Evolutionary conservation across 2,113 vertebrate genomes (phyloP), one percentile per base, ranked within the genome.

Genomic region (Peromyscus polionotus): DNA sequence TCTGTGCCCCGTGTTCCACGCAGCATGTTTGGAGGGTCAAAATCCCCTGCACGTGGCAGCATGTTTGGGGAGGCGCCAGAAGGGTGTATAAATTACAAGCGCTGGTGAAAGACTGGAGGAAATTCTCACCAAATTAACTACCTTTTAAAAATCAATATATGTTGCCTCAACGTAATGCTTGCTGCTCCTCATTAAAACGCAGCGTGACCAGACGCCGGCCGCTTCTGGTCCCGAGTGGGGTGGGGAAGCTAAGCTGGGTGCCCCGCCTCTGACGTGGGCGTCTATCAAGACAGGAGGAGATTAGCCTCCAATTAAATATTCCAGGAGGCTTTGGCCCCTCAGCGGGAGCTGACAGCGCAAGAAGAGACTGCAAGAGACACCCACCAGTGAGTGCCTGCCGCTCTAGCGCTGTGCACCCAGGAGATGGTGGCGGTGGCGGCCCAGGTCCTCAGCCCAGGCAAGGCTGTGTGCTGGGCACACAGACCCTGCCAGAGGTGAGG

Each of bases 121-220:
- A 97, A 97, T 97, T 97, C 95, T 98, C 94, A 92, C 97, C 97
- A 96, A 97, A 98, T 98, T 98, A 98, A 97, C 96, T 98, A 97
- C 94, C 94, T 97, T 90, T 73, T 81, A 95, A 97, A 98, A 98
- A 98, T 98, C 98, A 83, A 97, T 98, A 79, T 33, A 48, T 81
- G 92, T 91, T 88, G 86, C 90, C 65, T 98, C 77, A 42, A 31
- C 26, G 84, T 79, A 95, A 97, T 97, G 95, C 95, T 97, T 91
- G 96, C 97, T 90, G 94, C 98, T 96, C 92, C 88, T 97, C 95
- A 92, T 96, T 98, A 97, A 96, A 98, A 93, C 77, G 89, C 92
- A 97, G 84, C 51, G 31, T 91, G 59, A 90, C 95, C 28, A 42
- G 94, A 48, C 83, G 95, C 24, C 1, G 13, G 28, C 90, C 12